Conservation (phyloP, 1,140 invertebrate genomes). For the Bombus impatiens region DNA sequence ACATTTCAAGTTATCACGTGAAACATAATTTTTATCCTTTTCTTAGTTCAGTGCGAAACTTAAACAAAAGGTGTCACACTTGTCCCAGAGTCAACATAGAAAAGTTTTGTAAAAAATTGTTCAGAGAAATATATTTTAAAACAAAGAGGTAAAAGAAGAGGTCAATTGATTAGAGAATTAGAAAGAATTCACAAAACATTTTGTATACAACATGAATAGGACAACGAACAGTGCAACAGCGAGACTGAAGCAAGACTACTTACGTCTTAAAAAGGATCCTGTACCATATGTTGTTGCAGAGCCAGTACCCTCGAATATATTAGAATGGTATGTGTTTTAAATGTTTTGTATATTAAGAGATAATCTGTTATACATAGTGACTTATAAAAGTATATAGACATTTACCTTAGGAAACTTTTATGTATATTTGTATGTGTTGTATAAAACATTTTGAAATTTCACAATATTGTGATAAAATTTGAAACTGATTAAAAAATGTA, state of each 20-base stretch:
- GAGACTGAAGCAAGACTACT: slow-evolving; percentile 97
- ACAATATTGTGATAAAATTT: too few relatives aligned
- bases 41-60: background rate
- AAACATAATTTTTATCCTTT: background rate
- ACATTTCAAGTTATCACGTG: too few relatives aligned
- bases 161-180: slow-evolving; percentile 41
- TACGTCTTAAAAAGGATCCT: slow-evolving; percentile 96
- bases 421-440: too few relatives aligned
- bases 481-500: too few relatives aligned
- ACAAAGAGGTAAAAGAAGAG: background rate
- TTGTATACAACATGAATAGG: slow-evolving; percentile 75
- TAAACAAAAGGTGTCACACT: background rate
- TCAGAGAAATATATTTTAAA: background rate
- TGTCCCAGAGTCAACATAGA: background rate
- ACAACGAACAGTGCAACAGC: slow-evolving; percentile 89
- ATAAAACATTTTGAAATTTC: too few relatives aligned
- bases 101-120: background rate
- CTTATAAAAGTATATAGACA: background rate
- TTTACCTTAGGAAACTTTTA: too few relatives aligned
- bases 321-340: slow-evolving; percentile 91
- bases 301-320: slow-evolving; percentile 96
- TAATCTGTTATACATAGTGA: background rate
- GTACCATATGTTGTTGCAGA: slow-evolving; percentile 97
- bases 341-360: background rate
- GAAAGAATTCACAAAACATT: background rate